Conservation (phyloP, 2,113 vertebrate species). For the Onychorhynchus coronatus region DNA sequence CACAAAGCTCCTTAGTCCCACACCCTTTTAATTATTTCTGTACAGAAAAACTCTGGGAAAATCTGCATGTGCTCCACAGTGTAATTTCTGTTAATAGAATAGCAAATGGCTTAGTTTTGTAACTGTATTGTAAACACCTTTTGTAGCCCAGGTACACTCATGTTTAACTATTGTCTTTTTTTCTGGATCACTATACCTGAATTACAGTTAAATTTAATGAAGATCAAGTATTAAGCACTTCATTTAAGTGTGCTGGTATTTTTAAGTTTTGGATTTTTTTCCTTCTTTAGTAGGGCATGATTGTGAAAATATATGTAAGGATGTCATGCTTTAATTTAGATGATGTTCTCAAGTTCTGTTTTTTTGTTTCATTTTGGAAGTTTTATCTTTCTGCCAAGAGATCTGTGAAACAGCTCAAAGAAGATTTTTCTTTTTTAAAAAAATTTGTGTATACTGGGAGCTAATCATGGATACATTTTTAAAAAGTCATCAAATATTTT, state of each 20-base stretch:
- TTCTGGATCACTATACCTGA: background rate
- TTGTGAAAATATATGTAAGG: background rate
- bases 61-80: background rate
- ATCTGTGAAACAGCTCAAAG: background rate
- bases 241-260: background rate
- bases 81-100: background rate
- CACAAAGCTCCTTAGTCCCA: background rate
- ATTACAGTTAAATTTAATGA: background rate
- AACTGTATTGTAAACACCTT: background rate
- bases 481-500: background rate
- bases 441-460: background rate
- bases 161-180: background rate
- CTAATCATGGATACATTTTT: background rate
- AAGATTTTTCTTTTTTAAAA: background rate
- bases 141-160: background rate
- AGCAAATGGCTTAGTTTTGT: background rate
- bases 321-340: background rate
- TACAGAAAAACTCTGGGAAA: background rate
- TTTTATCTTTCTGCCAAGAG: background rate
- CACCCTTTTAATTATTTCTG: background rate
- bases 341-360: background rate
- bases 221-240: background rate
- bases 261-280: background rate
- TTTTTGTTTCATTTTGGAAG: background rate
- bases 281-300: background rate